Percentiles rank a stretch among this genome's conserved stretches.
phyloP scores from a whole-genome alignment of 1,140 invertebrate genomes.

The Drosophila burlai region DNA sequence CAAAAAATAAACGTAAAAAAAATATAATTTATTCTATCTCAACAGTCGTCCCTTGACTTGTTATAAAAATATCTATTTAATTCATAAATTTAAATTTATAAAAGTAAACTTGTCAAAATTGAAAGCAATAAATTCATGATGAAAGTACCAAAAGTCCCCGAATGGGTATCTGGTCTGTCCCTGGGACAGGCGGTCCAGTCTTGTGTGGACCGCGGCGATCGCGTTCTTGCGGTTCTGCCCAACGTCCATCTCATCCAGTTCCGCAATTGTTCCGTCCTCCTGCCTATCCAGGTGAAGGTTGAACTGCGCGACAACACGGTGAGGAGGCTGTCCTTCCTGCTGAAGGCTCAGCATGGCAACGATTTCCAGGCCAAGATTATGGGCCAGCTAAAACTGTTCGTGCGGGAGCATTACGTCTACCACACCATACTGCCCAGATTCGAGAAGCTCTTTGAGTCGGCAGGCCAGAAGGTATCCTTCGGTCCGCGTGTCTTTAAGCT shows the following conservation, averaged over 20 bases:
- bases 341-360: conserved; percentile 49
- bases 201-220: neutral
- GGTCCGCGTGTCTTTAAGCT: conserved; percentile 44
- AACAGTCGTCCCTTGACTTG: too few species aligned
- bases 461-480: conserved; percentile 14
- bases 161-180: conserved; percentile 36
- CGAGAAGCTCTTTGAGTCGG: conserved; percentile 40
- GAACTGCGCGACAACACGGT: conserved; percentile 14
- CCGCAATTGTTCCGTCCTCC: conserved; percentile 39
- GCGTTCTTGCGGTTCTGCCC: conserved; percentile 33
- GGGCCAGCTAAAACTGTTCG: conserved; percentile 51
- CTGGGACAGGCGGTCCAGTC: conserved; percentile 27
- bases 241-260: conserved; percentile 37
- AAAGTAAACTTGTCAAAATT: conserved; percentile 7
- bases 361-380: conserved; percentile 43
- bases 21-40: too few species aligned
- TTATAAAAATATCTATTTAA: too few species aligned
- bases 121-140: conserved; percentile 16
- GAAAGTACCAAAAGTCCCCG: conserved; percentile 27
- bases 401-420: conserved; percentile 51
- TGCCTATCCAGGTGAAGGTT: conserved; percentile 41
- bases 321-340: conserved; percentile 38
- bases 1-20: too few species aligned
- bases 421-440: conserved; percentile 37
- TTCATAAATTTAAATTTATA: neutral